Conservation (phyloP, 2,888 invertebrate genomes). For the Pharmacophagus antenor region DNA sequence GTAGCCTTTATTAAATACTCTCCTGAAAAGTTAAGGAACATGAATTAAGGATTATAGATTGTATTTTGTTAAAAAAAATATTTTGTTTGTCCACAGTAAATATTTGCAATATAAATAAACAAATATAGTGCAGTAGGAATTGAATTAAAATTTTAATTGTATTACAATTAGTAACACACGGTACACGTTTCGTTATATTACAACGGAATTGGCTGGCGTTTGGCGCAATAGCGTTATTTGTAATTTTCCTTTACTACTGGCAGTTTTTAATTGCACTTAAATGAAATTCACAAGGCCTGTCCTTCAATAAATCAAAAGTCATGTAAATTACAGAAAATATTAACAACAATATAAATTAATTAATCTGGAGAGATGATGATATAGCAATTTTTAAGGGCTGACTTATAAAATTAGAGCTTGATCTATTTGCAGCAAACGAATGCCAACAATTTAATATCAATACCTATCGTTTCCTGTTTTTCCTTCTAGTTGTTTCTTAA, state of each 20-base stretch:
- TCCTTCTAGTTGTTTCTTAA: background rate
- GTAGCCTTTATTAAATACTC: no score
- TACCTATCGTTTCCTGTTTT: background rate
- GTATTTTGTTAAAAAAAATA: no score
- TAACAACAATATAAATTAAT: no score
- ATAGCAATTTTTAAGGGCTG: no score
- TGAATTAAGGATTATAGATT: no score
- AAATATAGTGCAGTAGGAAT: background rate
- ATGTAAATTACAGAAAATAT: background rate
- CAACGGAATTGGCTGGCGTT: background rate
- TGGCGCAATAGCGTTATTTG: constrained; percentile 12
- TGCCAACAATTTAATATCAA: background rate
- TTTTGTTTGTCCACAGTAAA: no score
- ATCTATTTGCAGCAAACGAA: no score
- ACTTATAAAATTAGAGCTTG: no score
- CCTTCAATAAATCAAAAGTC: background rate
- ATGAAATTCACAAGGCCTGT: constrained; percentile 3
- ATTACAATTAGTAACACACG: background rate
- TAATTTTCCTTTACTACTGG: constrained; percentile 8
- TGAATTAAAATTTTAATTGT: background rate
- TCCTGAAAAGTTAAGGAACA: no score
- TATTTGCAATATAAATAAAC: background rate
- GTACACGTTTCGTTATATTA: constrained; percentile 1
- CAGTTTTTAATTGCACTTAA: constrained; percentile 11
- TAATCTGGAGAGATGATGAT: no score